Evolutionary conservation across 2,888 invertebrate species (phyloP).

Genomic region (Theodoxus fluviatilis): DNA sequence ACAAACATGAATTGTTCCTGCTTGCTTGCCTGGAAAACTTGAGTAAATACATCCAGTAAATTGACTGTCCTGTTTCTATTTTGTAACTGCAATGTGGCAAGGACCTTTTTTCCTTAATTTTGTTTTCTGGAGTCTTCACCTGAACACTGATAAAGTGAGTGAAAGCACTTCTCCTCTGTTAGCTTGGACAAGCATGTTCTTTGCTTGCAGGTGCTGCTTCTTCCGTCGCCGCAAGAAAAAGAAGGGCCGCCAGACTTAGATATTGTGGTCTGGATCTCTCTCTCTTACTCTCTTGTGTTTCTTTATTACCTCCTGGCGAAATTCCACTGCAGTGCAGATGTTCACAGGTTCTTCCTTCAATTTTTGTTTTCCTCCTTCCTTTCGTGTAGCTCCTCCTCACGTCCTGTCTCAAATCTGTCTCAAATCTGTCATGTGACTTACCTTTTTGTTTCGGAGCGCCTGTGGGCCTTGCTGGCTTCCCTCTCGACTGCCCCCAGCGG

Average conservation of each 20-base stretch:
- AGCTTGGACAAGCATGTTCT: conserved; percentile 34
- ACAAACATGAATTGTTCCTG: no score
- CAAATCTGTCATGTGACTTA: neutral
- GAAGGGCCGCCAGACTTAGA: conserved; percentile 74
- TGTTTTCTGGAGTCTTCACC: no score
- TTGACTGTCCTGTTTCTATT: no score
- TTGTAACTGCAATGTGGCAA: no score
- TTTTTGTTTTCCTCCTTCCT: conserved; percentile 10
- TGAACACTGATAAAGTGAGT: no score
- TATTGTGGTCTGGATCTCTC: conserved; percentile 19
- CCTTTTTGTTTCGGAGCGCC: conserved; percentile 16
- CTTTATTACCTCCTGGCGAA: neutral
- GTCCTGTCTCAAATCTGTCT: neutral
- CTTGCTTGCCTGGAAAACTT: no score
- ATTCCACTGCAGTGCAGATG: conserved; percentile 3
- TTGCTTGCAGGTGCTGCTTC: conserved; percentile 90
- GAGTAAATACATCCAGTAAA: no score
- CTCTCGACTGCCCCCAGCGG: no score
- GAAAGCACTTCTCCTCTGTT: conserved; percentile 23
- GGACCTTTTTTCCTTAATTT: no score
- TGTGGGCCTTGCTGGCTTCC: conserved; percentile 7
- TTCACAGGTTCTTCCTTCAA: conserved; percentile 17
- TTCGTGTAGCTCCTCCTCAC: neutral
- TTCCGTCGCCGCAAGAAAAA: conserved; percentile 99
- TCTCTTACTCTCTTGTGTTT: conserved; percentile 19